Percentiles rank a stretch among this genome's conserved stretches.
phyloP scores from a whole-genome alignment of 2,888 invertebrate genomes.

The Acholoe squamosa region DNA sequence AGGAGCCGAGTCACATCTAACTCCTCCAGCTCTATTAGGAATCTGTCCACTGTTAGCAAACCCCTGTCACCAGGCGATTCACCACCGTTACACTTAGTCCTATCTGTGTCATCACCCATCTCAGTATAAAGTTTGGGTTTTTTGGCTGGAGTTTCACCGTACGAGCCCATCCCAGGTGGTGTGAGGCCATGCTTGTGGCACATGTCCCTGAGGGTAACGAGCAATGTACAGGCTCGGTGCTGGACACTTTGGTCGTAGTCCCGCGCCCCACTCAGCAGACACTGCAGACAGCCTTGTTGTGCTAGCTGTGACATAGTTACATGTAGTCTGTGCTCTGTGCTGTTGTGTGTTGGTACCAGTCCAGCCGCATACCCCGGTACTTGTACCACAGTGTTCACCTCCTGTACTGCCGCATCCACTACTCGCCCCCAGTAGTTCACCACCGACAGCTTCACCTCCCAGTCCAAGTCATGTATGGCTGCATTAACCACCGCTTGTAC shows the following conservation, averaged over 20 bases:
- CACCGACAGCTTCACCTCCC: conserved; percentile 76
- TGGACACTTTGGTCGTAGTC: conserved; percentile 71
- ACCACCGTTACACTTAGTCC: too few species aligned
- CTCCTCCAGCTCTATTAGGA: background rate
- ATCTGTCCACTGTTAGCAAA: background rate
- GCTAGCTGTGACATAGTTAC: background rate
- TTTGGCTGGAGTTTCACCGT: background rate
- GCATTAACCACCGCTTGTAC: conserved; percentile 12
- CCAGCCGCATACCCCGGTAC: background rate
- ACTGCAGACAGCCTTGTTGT: background rate
- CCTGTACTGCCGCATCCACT: conserved; percentile 1
- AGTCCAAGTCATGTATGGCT: conserved; percentile 75
- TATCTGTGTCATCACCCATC: background rate
- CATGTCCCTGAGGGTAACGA: conserved; percentile 29
- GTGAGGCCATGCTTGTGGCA: background rate
- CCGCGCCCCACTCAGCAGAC: background rate
- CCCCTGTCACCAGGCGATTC: background rate
- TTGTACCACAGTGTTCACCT: background rate
- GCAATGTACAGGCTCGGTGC: conserved; percentile 67
- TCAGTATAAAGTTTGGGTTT: background rate
- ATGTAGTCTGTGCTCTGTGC: background rate
- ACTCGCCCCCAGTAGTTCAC: conserved; percentile 72
- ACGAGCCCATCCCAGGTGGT: background rate
- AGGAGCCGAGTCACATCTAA: conserved; percentile 37
- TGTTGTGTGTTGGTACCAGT: background rate